phyloP scores from a whole-genome alignment of 1,140 invertebrate species.

The Anastrepha obliqua region DNA sequence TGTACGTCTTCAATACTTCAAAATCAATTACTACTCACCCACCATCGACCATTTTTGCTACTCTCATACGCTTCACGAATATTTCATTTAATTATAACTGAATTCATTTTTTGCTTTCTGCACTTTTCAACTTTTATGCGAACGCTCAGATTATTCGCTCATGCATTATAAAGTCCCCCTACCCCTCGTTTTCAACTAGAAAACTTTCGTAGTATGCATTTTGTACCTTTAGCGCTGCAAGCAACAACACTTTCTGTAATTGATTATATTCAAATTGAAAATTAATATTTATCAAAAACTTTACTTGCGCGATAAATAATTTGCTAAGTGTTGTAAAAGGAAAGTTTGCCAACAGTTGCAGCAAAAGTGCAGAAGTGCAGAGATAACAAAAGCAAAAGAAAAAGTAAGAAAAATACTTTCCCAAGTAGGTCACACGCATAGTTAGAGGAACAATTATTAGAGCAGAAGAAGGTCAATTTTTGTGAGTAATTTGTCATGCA shows the following conservation, averaged over 20 bases:
- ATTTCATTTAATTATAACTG: too few species aligned
- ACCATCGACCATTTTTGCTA: too few species aligned
- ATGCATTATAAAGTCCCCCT: too few species aligned
- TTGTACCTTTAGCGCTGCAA: not conserved
- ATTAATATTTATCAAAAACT: not conserved
- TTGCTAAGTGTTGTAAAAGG: not conserved
- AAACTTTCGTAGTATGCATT: too few species aligned
- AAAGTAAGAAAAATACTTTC: not conserved
- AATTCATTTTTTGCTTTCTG: too few species aligned
- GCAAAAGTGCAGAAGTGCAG: not conserved
- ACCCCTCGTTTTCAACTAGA: too few species aligned
- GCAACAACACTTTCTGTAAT: not conserved
- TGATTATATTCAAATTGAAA: not conserved
- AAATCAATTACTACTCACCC: too few species aligned
- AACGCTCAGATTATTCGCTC: too few species aligned
- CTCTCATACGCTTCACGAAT: too few species aligned
- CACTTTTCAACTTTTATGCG: too few species aligned
- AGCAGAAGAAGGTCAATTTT: not conserved
- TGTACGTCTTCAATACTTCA: too few species aligned
- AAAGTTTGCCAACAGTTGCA: not conserved
- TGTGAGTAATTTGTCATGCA: not conserved
- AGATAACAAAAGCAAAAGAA: not conserved
- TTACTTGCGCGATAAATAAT: not conserved
- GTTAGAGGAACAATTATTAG: not conserved
- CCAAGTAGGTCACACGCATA: not conserved